Evolutionary conservation across 1,140 invertebrate genomes (phyloP).

Genomic region (Drosophila sucinea): DNA sequence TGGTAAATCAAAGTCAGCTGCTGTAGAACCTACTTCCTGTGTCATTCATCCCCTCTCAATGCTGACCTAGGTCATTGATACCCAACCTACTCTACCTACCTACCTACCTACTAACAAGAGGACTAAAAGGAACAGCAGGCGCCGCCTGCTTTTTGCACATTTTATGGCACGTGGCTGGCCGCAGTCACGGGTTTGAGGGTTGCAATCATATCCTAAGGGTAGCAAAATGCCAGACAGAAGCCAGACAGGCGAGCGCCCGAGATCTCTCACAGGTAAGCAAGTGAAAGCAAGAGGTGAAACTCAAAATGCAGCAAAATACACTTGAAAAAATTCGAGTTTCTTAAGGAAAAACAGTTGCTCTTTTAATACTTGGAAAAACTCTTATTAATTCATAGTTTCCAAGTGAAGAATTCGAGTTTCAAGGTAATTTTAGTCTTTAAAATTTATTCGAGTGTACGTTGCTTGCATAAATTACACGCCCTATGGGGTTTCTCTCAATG

Average conservation of each 20-base stretch:
- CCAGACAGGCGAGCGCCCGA: slow-evolving; percentile 32
- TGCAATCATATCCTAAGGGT: slow-evolving; percentile 42
- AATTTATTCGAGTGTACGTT: slow-evolving; percentile 15
- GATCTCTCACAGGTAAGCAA: slow-evolving; percentile 55
- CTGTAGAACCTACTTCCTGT: slow-evolving; percentile 25
- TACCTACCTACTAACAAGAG: not conserved
- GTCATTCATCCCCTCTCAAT: slow-evolving; percentile 6
- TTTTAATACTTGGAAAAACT: too few relatives aligned
- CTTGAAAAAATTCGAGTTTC: not conserved
- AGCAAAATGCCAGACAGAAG: slow-evolving; percentile 58
- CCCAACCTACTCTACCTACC: slow-evolving; percentile 2
- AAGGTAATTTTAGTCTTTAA: not conserved
- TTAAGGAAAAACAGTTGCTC: not conserved
- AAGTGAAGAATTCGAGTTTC: not conserved
- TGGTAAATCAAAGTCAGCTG: slow-evolving; percentile 67
- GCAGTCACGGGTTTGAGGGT: slow-evolving; percentile 44
- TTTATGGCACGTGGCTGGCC: slow-evolving; percentile 75
- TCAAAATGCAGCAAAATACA: not conserved
- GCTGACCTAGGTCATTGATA: slow-evolving; percentile 52
- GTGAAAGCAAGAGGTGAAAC: slow-evolving; percentile 47
- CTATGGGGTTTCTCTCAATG: slow-evolving; percentile 34
- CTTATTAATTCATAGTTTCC: too few relatives aligned
- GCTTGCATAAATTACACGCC: slow-evolving; percentile 72
- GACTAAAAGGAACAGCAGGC: slow-evolving; percentile 60
- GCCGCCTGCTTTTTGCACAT: slow-evolving; percentile 79